Base-by-base conservation (phyloP, 2,888 invertebrate genomes). In the Koerneria pararmatus region DNA sequence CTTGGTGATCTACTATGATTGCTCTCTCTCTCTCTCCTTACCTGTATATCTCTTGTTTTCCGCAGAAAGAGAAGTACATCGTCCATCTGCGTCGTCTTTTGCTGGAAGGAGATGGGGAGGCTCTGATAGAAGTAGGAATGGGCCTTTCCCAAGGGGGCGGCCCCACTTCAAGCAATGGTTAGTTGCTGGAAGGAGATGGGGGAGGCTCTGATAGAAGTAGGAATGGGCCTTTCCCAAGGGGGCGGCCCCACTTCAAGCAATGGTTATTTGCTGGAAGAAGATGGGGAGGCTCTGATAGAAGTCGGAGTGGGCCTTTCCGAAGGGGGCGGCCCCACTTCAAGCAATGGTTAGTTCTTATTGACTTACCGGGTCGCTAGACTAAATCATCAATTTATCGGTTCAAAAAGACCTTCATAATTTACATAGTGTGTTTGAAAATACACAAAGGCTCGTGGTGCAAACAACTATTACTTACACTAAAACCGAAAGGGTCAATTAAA, bases 151-250 rank as follows among this genome's bases (percentile, higher is more conserved):
- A n/a, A n/a, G n/a, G n/a, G n/a, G n/a, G n/a, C n/a, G n/a, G n/a
- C n/a, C n/a, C n/a, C n/a, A n/a, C n/a, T n/a, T n/a, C n/a, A n/a
- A n/a, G n/a, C n/a, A n/a, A n/a, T n/a, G n/a, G n/a, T n/a, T n/a
- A n/a, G n/a, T 57, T 79, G 61, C 41, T 74, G 29, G 75, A 75
- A 48, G 80, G 79, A 29, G 79, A 80, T 57, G 79, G 79, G n/a
- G 27, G 80, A 80, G 67, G 67, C 74, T 19, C 31, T 80, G 1
- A 53, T 80, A 3, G 80, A 80, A 63, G 32, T 80, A 19, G 41
- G 19, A 41, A 19, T 41, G 19, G 41, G 41, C 11, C 41, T 19
- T 8, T 8, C 41, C 8, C 11, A n/a, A n/a, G n/a, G n/a, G n/a
- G n/a, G n/a, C n/a, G n/a, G n/a, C n/a, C n/a, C n/a, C n/a, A n/a